Evolutionary conservation across 1,140 invertebrate species (phyloP).

Genomic region (Pachypsylla venusta): DNA sequence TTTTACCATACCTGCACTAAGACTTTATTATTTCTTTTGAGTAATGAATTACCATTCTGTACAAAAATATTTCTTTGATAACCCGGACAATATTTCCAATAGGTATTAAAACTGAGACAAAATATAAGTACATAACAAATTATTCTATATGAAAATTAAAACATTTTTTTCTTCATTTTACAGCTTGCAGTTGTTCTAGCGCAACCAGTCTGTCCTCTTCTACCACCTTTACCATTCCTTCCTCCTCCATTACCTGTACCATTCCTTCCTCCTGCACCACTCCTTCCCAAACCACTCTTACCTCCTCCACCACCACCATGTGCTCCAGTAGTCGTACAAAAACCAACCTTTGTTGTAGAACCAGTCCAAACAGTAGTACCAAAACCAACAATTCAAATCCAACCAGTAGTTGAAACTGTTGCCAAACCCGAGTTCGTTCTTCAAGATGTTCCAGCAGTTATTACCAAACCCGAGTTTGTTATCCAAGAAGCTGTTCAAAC

Average conservation of each 20-base stretch:
- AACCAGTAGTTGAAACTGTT: conserved; percentile 1
- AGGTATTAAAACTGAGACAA: no score
- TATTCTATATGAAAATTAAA: no score
- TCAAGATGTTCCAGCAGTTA: background rate
- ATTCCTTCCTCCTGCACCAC: background rate
- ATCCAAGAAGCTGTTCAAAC: background rate
- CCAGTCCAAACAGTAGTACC: background rate
- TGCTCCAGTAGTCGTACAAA: background rate
- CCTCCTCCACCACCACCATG: background rate
- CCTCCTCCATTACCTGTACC: background rate
- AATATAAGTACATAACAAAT: no score
- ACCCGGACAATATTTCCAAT: no score
- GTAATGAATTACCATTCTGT: no score
- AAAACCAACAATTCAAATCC: background rate
- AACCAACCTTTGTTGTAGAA: background rate
- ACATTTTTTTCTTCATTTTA: background rate
- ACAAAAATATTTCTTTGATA: no score
- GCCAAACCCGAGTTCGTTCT: conserved; percentile 1
- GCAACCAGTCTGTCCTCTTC: conserved; percentile 2
- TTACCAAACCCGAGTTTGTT: background rate
- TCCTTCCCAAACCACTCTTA: background rate
- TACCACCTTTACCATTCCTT: background rate
- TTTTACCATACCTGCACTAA: no score
- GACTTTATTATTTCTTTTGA: no score
- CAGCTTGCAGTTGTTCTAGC: conserved; percentile 2